Evolutionary conservation across 2,888 invertebrate genomes (phyloP), one percentile per base, ranked within the genome.

Genomic region (Rhagonycha lutea): DNA sequence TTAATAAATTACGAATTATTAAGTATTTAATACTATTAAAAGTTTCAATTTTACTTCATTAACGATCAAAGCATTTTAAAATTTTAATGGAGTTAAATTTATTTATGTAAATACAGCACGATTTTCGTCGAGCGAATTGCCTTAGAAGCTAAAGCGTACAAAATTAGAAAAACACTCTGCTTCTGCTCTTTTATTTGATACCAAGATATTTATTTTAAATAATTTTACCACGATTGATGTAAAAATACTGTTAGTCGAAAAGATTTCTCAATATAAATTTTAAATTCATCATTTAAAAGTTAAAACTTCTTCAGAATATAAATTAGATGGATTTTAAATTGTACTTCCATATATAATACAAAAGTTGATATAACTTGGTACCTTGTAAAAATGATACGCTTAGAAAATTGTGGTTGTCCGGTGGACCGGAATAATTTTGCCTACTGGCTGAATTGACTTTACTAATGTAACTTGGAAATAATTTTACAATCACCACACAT

Each of bases 281-380:
- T 47, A 47, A 47, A 47, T 47, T 47, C 47, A 47, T 47, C 47
- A 47, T 47, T 47, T 47, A 47, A 47, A 47, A 47, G 47, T 47
- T 47, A 47, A 47, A 47, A 47, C 47, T 47, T 47, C 47, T 65
- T 65, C 18, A 18, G 63, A 65, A 65, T 65, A 65, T 65, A 65
- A 65, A 65, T 65, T 23, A 65, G 63, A 65, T 65, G 63, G 63
- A 23, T 65, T 65, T 80, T 82, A 80, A 80, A 82, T 82, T 82
- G 81, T 77, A 81, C 81, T 81, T 79, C 81, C 81, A 83, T n/a
- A n/a, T n/a, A 81, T 82, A 79, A 81, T 79, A 75, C 75, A 73
- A 74, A 78, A 78, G 79, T 79, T 79, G 80, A 74, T 79, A 80
- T 23, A 62, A 68, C 60, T 77, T 72, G 68, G 47, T 47, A 47